phyloP scores from a whole-genome alignment of 2,888 invertebrate genomes.

The Aphrophora alni region DNA sequence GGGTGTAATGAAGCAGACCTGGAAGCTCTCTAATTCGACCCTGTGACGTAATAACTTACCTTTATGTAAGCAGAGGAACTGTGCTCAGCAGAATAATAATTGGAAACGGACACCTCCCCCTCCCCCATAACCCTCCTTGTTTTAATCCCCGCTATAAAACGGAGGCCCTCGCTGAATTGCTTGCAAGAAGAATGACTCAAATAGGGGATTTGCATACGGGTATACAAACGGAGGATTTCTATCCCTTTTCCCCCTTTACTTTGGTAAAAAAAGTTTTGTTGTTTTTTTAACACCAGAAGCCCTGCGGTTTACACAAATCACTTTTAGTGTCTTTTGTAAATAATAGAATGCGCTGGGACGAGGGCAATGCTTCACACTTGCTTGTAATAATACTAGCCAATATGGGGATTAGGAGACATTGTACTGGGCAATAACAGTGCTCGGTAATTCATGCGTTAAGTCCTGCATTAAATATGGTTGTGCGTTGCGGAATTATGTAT shows the following conservation, averaged over 20 bases:
- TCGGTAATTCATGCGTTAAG: not conserved
- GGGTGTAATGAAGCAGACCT: constrained; percentile 16
- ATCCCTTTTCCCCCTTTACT: not conserved
- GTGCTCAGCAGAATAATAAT: constrained; percentile 24
- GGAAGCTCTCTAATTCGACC: constrained; percentile 7
- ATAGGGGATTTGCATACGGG: constrained; percentile 28
- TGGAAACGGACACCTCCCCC: constrained; percentile 14
- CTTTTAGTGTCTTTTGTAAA: constrained; percentile 26
- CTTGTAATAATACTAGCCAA: not conserved
- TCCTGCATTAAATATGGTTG: not conserved
- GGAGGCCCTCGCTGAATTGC: constrained; percentile 13
- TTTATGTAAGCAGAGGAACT: constrained; percentile 21
- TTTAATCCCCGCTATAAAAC: constrained; percentile 23
- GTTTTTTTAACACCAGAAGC: not conserved
- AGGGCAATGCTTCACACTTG: not conserved
- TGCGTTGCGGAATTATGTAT: no score
- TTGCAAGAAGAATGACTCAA: constrained; percentile 26
- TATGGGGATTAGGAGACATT: not conserved
- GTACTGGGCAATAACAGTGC: not conserved
- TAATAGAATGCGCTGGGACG: constrained; percentile 12
- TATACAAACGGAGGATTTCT: constrained; percentile 3
- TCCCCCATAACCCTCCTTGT: not conserved
- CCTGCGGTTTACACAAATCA: constrained; percentile 17
- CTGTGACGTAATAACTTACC: constrained; percentile 14
- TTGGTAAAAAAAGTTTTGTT: not conserved